Evolutionary conservation across 2,113 vertebrate genomes (phyloP).

Genomic region (Phaethon lepturus): DNA sequence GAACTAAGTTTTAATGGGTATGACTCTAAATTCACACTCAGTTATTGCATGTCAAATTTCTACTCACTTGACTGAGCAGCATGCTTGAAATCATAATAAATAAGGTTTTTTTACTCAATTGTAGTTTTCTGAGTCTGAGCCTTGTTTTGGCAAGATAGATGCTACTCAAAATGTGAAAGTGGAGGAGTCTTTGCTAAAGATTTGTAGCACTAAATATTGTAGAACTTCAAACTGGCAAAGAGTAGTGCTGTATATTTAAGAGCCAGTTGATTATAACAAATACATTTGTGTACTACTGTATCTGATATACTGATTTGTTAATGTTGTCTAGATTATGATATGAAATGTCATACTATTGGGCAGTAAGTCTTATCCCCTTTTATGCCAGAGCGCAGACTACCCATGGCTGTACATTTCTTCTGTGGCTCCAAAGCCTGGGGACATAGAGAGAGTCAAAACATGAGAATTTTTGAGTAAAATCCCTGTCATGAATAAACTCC

Average conservation of each 20-base stretch:
- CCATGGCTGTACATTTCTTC: background rate
- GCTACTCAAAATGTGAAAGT: background rate
- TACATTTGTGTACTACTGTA: background rate
- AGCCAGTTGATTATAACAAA: background rate
- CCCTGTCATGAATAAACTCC: background rate
- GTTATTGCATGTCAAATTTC: background rate
- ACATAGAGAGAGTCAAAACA: rapidly evolving
- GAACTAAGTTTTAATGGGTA: background rate
- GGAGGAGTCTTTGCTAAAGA: background rate
- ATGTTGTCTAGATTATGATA: background rate
- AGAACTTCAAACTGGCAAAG: background rate
- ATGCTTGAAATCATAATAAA: background rate
- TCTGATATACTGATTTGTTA: background rate
- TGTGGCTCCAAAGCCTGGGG: background rate
- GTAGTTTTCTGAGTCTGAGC: background rate
- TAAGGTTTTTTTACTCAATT: background rate
- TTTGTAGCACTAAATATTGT: background rate
- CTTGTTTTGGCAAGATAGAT: background rate
- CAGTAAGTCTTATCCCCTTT: background rate
- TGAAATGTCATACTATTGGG: background rate
- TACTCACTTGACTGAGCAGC: background rate
- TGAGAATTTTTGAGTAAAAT: background rate
- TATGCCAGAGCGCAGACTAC: background rate
- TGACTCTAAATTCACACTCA: background rate
- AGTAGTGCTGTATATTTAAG: background rate